Evolutionary conservation across 2,797 vertebrate genomes (phyloP).

Genomic region (Selene dorsalis): DNA sequence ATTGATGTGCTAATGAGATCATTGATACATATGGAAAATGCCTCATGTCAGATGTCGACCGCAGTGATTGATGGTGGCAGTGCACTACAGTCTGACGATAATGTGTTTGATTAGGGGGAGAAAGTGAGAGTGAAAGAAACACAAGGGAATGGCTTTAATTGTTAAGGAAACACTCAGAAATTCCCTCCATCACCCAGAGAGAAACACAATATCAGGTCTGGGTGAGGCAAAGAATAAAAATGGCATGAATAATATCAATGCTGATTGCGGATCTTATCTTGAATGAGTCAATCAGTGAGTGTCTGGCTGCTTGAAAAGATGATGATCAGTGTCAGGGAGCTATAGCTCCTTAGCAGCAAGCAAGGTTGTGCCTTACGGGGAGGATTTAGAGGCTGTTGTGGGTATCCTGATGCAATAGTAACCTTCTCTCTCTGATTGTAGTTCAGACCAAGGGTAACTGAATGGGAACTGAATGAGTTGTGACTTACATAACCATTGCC

Average conservation of each 20-base stretch:
- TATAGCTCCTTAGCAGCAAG: not conserved
- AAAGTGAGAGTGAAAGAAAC: not conserved
- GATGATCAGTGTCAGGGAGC: slow-evolving; percentile 23
- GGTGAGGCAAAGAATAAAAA: slow-evolving; percentile 27
- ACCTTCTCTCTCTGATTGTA: slow-evolving; percentile 7
- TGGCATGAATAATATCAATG: slow-evolving; percentile 27
- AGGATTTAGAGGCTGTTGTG: slow-evolving; percentile 17
- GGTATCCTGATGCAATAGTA: not conserved
- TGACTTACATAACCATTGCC: not conserved
- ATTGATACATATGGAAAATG: slow-evolving; percentile 40
- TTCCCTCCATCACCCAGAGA: not conserved
- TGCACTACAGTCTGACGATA: slow-evolving; percentile 11
- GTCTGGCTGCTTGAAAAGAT: slow-evolving; percentile 28
- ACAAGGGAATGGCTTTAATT: not conserved
- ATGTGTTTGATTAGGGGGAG: slow-evolving; percentile 19
- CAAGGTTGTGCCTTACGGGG: slow-evolving; percentile 9
- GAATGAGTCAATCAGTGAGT: slow-evolving; percentile 43
- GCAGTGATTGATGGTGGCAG: slow-evolving; percentile 8
- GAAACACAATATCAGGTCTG: not conserved
- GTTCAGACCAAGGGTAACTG: not conserved
- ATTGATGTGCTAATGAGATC: slow-evolving; percentile 48
- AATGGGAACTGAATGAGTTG: slow-evolving; percentile 7
- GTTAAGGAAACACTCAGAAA: not conserved
- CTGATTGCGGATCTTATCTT: slow-evolving; percentile 31
- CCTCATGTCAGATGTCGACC: slow-evolving; percentile 38